Conservation (phyloP, 2,888 invertebrate species). For the Lagria hirta region DNA sequence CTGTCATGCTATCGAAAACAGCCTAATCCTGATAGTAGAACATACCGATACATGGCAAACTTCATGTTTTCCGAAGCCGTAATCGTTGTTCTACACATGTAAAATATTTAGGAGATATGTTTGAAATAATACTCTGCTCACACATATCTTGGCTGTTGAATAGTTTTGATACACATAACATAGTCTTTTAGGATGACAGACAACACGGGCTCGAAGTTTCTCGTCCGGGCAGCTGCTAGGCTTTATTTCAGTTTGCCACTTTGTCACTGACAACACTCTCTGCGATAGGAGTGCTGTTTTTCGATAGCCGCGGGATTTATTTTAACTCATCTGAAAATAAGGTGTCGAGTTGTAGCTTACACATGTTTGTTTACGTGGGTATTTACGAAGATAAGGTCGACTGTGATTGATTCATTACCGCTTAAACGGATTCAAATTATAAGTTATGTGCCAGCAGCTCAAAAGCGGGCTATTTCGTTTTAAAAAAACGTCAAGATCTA, state of each 20-base stretch:
- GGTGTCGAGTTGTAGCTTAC: conserved; percentile 52
- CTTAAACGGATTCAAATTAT: conserved; percentile 40
- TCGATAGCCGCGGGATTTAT: conserved; percentile 45
- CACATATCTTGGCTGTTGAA: conserved; percentile 38
- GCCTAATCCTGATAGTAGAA: conserved; percentile 30
- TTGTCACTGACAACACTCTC: conserved; percentile 47
- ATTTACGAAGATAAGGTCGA: conserved; percentile 49
- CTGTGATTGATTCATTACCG: conserved; percentile 48
- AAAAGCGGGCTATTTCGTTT: conserved; percentile 15
- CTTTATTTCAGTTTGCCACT: conserved; percentile 51
- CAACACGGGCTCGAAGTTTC: conserved; percentile 40
- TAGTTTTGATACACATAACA: conserved; percentile 39
- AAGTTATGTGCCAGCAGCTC: conserved; percentile 32
- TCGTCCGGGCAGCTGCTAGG: conserved; percentile 44
- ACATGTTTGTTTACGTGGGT: conserved; percentile 51
- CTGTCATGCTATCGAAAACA: conserved; percentile 21
- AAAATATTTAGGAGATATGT: conserved; percentile 39
- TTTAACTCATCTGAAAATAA: conserved; percentile 48
- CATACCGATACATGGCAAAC: conserved; percentile 35
- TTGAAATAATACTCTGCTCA: conserved; percentile 22
- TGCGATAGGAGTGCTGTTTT: conserved; percentile 45
- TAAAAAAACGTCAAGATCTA: conserved; percentile 8
- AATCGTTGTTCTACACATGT: conserved; percentile 40
- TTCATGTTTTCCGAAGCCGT: conserved; percentile 33
- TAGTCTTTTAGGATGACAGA: conserved; percentile 41